Base-by-base conservation (phyloP, 2,888 invertebrate species). In the Chymomyza caudatula region DNA sequence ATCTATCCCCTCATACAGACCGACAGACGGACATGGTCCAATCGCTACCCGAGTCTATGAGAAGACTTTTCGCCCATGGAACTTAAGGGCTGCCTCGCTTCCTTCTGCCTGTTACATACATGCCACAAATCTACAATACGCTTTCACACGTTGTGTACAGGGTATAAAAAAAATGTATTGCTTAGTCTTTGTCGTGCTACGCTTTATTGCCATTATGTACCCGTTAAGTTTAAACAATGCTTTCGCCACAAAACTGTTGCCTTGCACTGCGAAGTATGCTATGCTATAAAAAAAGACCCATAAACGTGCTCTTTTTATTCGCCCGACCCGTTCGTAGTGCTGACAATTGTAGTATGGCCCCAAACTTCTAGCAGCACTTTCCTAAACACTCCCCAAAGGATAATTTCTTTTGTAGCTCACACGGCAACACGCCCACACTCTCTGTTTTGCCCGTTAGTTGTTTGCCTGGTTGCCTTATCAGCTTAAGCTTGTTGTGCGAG, bases 231-330 rank as follows among this genome's bases (percentile, higher is more conserved):
- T 37, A 37, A 37, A 37, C 29, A 37, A 37, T 37, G 11, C 29
- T 37, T 37, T 37, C 11, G 29, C 29, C 29, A 37, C 29, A 37
- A 37, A 37, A 37, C 11, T 37, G 29, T 37, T 37, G 29, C 4
- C 3, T 37, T 37, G 69, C 68, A 68, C 76, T 73, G 63, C 73
- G 68, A 76, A 67, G 79, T 79, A 82, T 79, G 76, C 82, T 74
- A n/a, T n/a, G n/a, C 65, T 76, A 78, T 76, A 72, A 77, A 69
- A 63, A 71, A 58, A 63, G 65, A 59, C 61, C 74, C 68, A 77
- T 79, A 79, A 78, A 74, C 74, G 76, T 76, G 79, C 65, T 69
- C 69, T 70, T 76, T 76, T 76, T 76, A 76, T 76, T 74, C 66
- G 62, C 60, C 15, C 25, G 29, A 76, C 74, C 72, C 66, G 62